phyloP scores from a whole-genome alignment of 2,888 invertebrate genomes.

The Oligia latruncula region DNA sequence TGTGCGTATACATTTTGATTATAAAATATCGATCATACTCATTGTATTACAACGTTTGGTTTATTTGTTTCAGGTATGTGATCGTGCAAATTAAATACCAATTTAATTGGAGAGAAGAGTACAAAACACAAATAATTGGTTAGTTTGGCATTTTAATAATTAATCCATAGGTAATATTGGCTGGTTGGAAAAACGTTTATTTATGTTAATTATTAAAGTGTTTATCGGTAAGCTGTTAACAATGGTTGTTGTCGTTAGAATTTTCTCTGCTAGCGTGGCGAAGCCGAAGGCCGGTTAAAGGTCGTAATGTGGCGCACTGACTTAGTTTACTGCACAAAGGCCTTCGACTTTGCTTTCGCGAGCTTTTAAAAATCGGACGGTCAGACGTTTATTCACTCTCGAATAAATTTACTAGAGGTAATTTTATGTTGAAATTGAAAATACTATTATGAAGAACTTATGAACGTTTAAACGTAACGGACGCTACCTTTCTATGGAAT shows the following conservation, averaged over 20 bases:
- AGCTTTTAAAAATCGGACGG: slow-evolving; percentile 72
- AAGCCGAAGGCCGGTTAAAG: slow-evolving; percentile 73
- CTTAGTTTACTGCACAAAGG: slow-evolving; percentile 79
- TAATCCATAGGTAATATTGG: background rate
- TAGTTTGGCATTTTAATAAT: slow-evolving; percentile 15
- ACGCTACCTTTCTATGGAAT: slow-evolving; percentile 14
- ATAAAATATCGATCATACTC: background rate
- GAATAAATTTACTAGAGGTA: slow-evolving; percentile 56
- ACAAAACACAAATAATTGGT: slow-evolving; percentile 15
- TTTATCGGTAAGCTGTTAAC: slow-evolving; percentile 59
- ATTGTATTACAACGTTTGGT: slow-evolving; percentile 29
- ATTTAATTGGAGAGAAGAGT: background rate
- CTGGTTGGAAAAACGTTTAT: slow-evolving; percentile 3
- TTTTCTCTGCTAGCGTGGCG: slow-evolving; percentile 68
- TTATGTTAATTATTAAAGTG: slow-evolving; percentile 41
- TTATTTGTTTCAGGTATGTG: slow-evolving; percentile 64
- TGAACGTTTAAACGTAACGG: slow-evolving; percentile 29
- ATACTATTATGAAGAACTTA: slow-evolving; percentile 41
- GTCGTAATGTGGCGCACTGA: slow-evolving; percentile 75
- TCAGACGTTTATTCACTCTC: slow-evolving; percentile 58
- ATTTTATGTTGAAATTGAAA: slow-evolving; percentile 54
- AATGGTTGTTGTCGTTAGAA: slow-evolving; percentile 68
- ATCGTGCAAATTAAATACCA: background rate
- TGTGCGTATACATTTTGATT: background rate
- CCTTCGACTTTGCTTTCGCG: slow-evolving; percentile 66